Percentiles rank a stretch among this genome's conserved stretches.
phyloP scores from a whole-genome alignment of 2,113 vertebrate species.

The Vanacampus margaritifer region DNA sequence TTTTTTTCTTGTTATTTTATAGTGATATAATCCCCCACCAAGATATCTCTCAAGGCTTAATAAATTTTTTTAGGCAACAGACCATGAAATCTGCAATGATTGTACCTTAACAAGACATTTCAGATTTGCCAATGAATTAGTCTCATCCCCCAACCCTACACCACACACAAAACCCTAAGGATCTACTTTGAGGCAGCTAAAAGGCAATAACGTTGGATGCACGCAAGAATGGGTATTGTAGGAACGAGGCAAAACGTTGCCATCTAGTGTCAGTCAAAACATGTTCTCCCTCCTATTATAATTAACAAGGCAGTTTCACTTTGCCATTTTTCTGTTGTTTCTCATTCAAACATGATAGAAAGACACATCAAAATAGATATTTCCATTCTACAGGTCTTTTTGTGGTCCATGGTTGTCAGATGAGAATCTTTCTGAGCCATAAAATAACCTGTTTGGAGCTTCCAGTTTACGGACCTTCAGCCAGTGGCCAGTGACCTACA shows the following conservation, averaged over 20 bases:
- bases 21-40: background rate
- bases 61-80: background rate
- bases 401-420: constrained; percentile 58
- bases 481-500: constrained; percentile 6
- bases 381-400: constrained; percentile 53
- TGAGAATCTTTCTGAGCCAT: constrained; percentile 28
- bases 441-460: constrained; percentile 42
- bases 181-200: constrained; percentile 56
- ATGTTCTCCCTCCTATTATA: constrained; percentile 30
- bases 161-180: constrained; percentile 15
- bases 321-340: background rate
- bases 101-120: background rate
- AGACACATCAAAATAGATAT: constrained; percentile 62
- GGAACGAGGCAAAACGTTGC: constrained; percentile 72
- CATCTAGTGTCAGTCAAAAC: constrained; percentile 74
- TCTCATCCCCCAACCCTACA: background rate
- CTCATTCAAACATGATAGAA: constrained; percentile 30
- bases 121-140: background rate
- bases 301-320: constrained; percentile 29
- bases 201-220: constrained; percentile 44
- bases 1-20: background rate
- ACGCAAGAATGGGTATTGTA: constrained; percentile 3
- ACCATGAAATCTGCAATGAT: background rate
- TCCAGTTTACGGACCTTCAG: constrained; percentile 18
- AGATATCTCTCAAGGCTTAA: background rate